These are phyloP conservation scores for Zhuqinia jingwanae DNA, from an alignment of 2,888 invertebrate species.

Conservation along the genomic window DNA sequence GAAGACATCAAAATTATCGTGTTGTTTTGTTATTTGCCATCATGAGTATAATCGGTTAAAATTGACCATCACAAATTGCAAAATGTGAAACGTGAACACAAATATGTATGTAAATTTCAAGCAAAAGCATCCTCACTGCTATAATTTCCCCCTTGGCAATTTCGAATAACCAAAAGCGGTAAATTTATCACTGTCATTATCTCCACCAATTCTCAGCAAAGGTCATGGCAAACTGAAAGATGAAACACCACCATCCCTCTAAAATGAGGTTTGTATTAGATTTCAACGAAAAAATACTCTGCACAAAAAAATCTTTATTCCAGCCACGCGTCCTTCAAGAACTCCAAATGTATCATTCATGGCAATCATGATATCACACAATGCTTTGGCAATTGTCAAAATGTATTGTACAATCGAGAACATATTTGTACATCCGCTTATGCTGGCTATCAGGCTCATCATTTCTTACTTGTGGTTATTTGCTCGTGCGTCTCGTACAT, in stretches of 20 bases:
- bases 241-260: too few relatives aligned
- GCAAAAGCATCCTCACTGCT: not conserved
- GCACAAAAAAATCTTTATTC: conserved; percentile 11
- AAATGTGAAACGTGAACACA: too few relatives aligned
- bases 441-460: not conserved
- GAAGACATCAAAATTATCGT: too few relatives aligned
- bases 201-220: not conserved
- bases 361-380: not conserved
- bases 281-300: not conserved
- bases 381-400: conserved; percentile 9
- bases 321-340: conserved; percentile 23
- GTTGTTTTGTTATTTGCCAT: too few relatives aligned
- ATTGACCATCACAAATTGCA: too few relatives aligned
- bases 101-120: too few relatives aligned
- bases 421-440: conserved; percentile 7
- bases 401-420: not conserved
- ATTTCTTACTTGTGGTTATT: not conserved
- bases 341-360: not conserved
- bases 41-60: too few relatives aligned
- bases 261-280: not conserved
- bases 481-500: not conserved
- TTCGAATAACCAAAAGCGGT: not conserved
- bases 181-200: not conserved
- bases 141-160: not conserved
- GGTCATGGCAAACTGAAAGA: not conserved